These are phyloP conservation scores for Aurelia coerulea DNA, from an alignment of 30 jellyfish, hydroid and myxozoan genomes.

Conservation along the genomic window DNA sequence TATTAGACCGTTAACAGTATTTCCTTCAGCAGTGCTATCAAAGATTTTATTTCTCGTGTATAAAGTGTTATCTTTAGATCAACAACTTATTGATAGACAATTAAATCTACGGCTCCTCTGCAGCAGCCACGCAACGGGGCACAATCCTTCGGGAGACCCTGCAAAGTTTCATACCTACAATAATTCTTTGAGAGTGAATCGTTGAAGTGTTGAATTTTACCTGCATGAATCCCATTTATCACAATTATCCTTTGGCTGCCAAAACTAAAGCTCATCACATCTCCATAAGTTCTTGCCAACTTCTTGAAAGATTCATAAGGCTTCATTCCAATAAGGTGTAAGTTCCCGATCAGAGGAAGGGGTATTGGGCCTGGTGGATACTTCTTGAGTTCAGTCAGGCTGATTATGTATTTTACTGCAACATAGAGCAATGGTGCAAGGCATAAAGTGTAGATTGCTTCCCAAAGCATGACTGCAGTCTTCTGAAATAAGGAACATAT, in stretches of 20 bases:
- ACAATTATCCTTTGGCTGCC: slow-evolving; percentile 61
- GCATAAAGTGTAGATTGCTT: slow-evolving; percentile 3
- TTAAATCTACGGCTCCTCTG: too few species aligned
- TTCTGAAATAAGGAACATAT: too few species aligned
- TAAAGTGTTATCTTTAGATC: too few species aligned
- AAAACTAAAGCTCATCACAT: slow-evolving; percentile 50
- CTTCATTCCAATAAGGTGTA: slow-evolving; percentile 54
- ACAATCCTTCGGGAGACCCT: too few species aligned
- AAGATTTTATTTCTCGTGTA: too few species aligned
- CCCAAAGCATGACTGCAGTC: not conserved
- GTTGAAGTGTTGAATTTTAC: not conserved
- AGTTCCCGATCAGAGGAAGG: slow-evolving; percentile 75
- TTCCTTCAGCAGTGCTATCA: too few species aligned
- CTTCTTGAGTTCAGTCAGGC: slow-evolving; percentile 40
- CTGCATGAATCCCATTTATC: slow-evolving; percentile 47
- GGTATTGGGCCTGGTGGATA: slow-evolving; percentile 92
- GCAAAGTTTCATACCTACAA: not conserved
- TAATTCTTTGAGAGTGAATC: not conserved
- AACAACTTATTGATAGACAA: too few species aligned
- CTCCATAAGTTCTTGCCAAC: slow-evolving; percentile 56
- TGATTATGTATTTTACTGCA: slow-evolving; percentile 17
- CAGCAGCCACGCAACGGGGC: too few species aligned
- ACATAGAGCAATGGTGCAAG: slow-evolving; percentile 23
- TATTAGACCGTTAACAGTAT: too few species aligned
- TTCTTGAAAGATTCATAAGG: slow-evolving; percentile 47